Evolutionary conservation across 2,797 vertebrate species (phyloP), one percentile per base, ranked within the genome.

Genomic region (Vultur gryphus): DNA sequence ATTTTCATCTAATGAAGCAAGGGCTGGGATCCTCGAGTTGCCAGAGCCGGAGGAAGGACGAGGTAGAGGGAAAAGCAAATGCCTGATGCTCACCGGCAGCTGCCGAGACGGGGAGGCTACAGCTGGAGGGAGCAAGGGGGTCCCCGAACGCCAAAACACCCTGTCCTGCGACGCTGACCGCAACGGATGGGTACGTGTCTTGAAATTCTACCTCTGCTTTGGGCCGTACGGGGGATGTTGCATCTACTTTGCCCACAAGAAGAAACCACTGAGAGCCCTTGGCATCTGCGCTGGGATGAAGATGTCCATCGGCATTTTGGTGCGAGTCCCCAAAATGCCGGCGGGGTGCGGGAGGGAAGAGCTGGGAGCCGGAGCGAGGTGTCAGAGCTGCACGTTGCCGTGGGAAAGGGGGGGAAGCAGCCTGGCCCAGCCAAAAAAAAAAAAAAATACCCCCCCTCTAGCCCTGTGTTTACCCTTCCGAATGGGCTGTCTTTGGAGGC

Each of bases 151-250:
- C 87, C 67, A 29, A 6, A 84, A 7, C 37, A 7, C 13, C 35
- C 58, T 21, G 1, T 29, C 26, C 69, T n/a, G 57, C 48, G 4
- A 1, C 0, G 28, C 65, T 41, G 51, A 46, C 55, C 12, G 48
- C 52, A 3, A 1, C 0, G 1, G 35, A 10, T 16, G 39, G 58
- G 18, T 13, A 5, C 1, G 0, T 2, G 10, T 8, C 41, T 11
- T 52, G 89, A 44, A 64, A 59, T 25, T 16, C 55, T 61, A 3
- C 19, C 58, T 26, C 24, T 25, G 66, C 57, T 43, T 39, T 1
- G 44, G 57, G 70, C 31, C 11, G 0, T 7, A 2, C 2, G 0
- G 19, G 10, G 28, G 5, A 1, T 4, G 20, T 6, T 26, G 31
- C 7, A 2, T 19, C 23, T 37, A 7, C 26, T 52, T 26, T 4